Evolutionary conservation across 2,888 invertebrate species (phyloP), one percentile per base, ranked within the genome.

Genomic region (Drosophila meridionalis): DNA sequence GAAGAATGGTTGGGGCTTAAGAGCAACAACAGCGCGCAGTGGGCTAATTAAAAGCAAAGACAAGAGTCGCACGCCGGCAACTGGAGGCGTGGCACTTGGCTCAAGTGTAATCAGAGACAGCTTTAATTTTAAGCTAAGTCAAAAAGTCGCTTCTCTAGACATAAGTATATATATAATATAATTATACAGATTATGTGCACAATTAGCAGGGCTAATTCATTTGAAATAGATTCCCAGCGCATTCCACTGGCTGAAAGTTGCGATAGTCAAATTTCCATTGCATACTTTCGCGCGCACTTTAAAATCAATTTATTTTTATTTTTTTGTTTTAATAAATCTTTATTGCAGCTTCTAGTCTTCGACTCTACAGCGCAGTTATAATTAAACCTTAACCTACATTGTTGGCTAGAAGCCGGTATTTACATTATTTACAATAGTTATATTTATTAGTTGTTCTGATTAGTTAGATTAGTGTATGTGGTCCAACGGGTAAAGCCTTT

Each of bases 31-130:
- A 50, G 45, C 28, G 48, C 30, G 69, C 75, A 53, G 56, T 55
- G 77, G 78, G 78, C 89, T 87, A 87, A 87, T 87, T 87, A 87
- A 84, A 87, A 87, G 89, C 75, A 84, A 86, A 87, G 87, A 80
- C 69, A 80, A 40, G 34, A 14, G 38, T 61, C 43, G 55, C 53
- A 55, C 34, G 36, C 12, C 43, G 50, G 43, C 32, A 59, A 43
- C 48, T 32, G 59, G 62, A 48, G 68, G 66, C 63, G 75, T 78
- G 75, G 45, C 78, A 78, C 69, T 75, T 63, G 66, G 75, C 63
- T 61, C 56, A 64, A 79, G 76, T 79, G 84, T 84, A 84, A 84
- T 87, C 78, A 84, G 84, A 84, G 76, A 20, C n/a, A 70, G 76
- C 80, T 76, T 82, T 67, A 80, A 83, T 72, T 66, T 69, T 53